Conservation (phyloP, 2,888 invertebrate species). For the Sinelater perroti region DNA sequence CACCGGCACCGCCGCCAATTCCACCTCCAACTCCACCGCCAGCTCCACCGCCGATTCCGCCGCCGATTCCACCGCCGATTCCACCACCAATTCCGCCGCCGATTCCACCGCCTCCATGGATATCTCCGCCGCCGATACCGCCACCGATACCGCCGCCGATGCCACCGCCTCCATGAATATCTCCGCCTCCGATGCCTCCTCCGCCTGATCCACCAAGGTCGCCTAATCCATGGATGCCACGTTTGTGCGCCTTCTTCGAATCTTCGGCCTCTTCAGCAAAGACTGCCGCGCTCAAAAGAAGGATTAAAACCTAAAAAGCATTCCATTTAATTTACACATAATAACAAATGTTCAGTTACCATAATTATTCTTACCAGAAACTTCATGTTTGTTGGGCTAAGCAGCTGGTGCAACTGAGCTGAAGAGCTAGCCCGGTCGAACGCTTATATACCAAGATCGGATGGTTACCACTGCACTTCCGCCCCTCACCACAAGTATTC, state of each 20-base stretch:
- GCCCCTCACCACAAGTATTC: neutral
- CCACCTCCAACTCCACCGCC: constrained; percentile 16
- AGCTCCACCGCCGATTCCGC: constrained; percentile 12
- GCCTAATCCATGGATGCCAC: constrained; percentile 5
- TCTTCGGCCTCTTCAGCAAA: constrained; percentile 15
- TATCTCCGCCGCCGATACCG: constrained; percentile 1
- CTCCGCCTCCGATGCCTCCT: neutral
- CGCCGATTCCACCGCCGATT: constrained; percentile 4
- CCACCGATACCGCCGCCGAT: neutral
- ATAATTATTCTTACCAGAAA: constrained; percentile 16
- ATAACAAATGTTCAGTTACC: neutral
- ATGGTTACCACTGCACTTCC: neutral
- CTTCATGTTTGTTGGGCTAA: constrained; percentile 11
- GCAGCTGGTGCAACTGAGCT: constrained; percentile 13
- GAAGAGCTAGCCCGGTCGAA: neutral
- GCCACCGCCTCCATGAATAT: neutral
- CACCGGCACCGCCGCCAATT: constrained; percentile 10
- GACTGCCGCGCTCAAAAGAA: constrained; percentile 10
- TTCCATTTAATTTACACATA: neutral
- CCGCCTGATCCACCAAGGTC: neutral
- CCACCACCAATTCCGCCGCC: constrained; percentile 10
- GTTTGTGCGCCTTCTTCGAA: constrained; percentile 13
- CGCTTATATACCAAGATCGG: neutral
- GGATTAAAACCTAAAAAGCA: constrained; percentile 5
- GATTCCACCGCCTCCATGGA: constrained; percentile 13